Percentiles rank a stretch among this genome's conserved stretches.
These are phyloP conservation scores for Drosophila aldrichi DNA, from an alignment of 2,888 invertebrate genomes.

Conservation along the genomic window DNA sequence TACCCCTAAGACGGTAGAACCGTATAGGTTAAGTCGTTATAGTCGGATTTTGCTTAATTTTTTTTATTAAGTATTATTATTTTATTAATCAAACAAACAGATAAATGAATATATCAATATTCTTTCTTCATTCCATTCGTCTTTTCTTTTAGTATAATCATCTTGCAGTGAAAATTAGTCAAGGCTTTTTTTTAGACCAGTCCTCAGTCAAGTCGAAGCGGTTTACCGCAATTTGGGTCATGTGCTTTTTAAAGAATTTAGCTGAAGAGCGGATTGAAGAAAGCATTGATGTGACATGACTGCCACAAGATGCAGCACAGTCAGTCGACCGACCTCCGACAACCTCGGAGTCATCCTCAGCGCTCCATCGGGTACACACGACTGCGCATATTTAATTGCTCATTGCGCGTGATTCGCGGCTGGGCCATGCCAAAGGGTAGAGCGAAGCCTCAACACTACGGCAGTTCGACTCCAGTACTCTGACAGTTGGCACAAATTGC, in stretches of 20 bases:
- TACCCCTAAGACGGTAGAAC: no score
- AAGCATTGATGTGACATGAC: conserved; percentile 33
- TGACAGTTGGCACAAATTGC: conserved; percentile 79
- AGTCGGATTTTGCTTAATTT: no score
- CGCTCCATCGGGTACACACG: conserved; percentile 61
- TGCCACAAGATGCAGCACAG: conserved; percentile 50
- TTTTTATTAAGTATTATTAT: no score
- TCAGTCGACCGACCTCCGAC: conserved; percentile 31
- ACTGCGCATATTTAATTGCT: conserved; percentile 80
- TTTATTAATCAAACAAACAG: no score
- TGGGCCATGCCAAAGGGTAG: not conserved
- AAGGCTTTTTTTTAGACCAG: not conserved
- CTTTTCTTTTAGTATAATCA: not conserved
- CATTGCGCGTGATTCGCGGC: conserved; percentile 71
- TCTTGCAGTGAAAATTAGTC: not conserved
- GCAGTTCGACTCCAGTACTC: conserved; percentile 60
- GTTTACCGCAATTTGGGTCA: conserved; percentile 52
- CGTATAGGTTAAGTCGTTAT: no score
- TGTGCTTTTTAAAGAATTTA: conserved; percentile 25
- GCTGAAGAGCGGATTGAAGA: conserved; percentile 54
- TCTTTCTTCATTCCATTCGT: no score
- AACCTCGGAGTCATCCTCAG: conserved; percentile 42
- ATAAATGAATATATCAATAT: no score
- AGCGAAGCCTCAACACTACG: conserved; percentile 5
- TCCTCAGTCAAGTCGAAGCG: not conserved